Evolutionary conservation across 2,113 vertebrate species (phyloP).

Genomic region (Cephalopholis sonnerati): DNA sequence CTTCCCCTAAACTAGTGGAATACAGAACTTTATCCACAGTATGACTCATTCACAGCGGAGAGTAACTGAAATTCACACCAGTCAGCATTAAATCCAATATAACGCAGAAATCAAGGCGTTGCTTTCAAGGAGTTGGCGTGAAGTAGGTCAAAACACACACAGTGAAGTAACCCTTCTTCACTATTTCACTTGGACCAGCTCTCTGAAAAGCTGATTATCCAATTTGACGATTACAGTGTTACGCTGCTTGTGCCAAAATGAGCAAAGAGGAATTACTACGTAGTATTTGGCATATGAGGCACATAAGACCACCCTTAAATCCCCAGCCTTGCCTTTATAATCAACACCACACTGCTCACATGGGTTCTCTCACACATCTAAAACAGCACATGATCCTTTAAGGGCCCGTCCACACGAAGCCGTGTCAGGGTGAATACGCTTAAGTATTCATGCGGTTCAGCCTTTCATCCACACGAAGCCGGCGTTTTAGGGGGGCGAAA

Average conservation of each 20-base stretch:
- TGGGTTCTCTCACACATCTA: not conserved
- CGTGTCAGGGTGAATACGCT: no score
- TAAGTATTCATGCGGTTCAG: no score
- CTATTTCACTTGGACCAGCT: slow-evolving; percentile 25
- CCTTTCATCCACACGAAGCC: no score
- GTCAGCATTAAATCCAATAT: slow-evolving; percentile 67
- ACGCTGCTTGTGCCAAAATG: slow-evolving; percentile 6
- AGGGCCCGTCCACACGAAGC: no score
- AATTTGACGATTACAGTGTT: not conserved
- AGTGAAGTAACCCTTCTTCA: slow-evolving; percentile 18
- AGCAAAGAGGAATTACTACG: slow-evolving; percentile 37
- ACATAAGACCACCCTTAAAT: slow-evolving; percentile 40
- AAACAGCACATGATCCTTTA: slow-evolving; percentile 27
- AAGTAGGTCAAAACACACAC: slow-evolving; percentile 9
- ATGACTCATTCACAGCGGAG: slow-evolving; percentile 62
- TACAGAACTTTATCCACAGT: slow-evolving; percentile 48
- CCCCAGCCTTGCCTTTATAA: slow-evolving; percentile 26
- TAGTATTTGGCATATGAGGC: slow-evolving; percentile 28
- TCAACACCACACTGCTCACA: slow-evolving; percentile 24
- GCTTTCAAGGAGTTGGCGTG: slow-evolving; percentile 38
- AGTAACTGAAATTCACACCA: slow-evolving; percentile 62
- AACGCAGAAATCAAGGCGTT: slow-evolving; percentile 30
- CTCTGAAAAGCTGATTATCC: slow-evolving; percentile 33
- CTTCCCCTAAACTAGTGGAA: slow-evolving; percentile 73
- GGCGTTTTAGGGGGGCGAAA: no score